Evolutionary conservation across 2,113 vertebrate genomes (phyloP), one percentile per base, ranked within the genome.

Genomic region (Harpagus bidentatus): DNA sequence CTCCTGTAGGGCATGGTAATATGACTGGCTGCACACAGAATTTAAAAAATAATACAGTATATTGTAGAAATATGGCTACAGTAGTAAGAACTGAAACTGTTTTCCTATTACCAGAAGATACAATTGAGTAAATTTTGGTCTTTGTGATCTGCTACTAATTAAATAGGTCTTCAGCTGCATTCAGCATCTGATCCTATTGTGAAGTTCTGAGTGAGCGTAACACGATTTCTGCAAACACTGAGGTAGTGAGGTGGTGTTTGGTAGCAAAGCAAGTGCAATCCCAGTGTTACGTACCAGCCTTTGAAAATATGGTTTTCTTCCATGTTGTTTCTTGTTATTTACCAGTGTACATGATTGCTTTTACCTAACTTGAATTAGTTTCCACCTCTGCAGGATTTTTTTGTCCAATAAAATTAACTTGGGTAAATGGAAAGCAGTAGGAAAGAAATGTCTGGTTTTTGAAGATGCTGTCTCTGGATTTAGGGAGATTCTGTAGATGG

Each of bases 121-220:
- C 31, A 61, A 59, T 48, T 34, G 23, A 67, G 32, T 76, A 38
- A 59, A 87, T 81, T 84, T 48, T 91, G 50, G 32, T 50, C 50
- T 89, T 73, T 74, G 40, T 93, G 84, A 85, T 79, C 77, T 93
- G 67, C 31, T 78, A 8, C 61, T 95, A 91, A 95, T 92, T 90
- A 83, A 87, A 25, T 11, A 56, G 56, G 15, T 74, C 69, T 86
- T 90, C 50, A 88, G 83, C 76, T 86, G 62, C 62, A 15, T 48
- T 90, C 81, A 73, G 92, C 45, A 16, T 40, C 62, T 40, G 80
- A 91, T 63, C 65, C 82, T 65, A 14, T 10, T 69, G 91, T 0
- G 0, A 28, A 65, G 61, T 43, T 96, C 70, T 2, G 0, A 77
- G 67, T 5, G 67, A 80, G 90, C 50, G 73, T 45, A 58, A 50